Evolutionary conservation across 2,888 invertebrate genomes (phyloP), one percentile per base, ranked within the genome.

Genomic region (Erebia epiphron): DNA sequence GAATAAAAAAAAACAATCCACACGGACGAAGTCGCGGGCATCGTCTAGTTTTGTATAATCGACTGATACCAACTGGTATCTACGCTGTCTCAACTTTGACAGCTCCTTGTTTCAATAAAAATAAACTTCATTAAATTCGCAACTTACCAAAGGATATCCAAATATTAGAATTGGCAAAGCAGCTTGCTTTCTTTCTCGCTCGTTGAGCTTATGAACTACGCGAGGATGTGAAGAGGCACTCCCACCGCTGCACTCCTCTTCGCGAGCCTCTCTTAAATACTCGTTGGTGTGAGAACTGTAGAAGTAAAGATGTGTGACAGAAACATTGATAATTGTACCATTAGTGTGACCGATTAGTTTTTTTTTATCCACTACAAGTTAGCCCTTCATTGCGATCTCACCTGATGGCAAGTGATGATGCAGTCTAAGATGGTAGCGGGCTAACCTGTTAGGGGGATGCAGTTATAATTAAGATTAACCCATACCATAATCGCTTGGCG

Each of bases 151-250:
- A 67, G 97, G 96, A 87, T 96, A 96, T 71, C 98, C 98, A 89
- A 98, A 98, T 57, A 98, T 97, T 68, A 98, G 94, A 80, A 98
- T 98, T 0, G 98, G 98, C 72, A 98, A 87, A 0, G 98, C 97
- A 0, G 98, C 98, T 86, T 98, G 96, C 80, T 97, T 97, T 80
- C 96, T 95, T 85, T 97, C 97, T 67, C 97, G 91, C 81, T 97
- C 97, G 72, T 96, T 97, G 67, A 96, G 94, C 64, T 92, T 86
- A 74, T 95, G 94, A 0, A 90, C 89, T 13, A 72, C 74, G 68
- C 95, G 84, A 0, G 84, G 78, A 77, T 94, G 94, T 9, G 94
- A 89, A 0, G 89, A 81, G 7, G 89, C 89, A 65, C 90, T 90
- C 76, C 97, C 96, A 89, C 83, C 91, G 61, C 91, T 90, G 75